phyloP scores from a whole-genome alignment of 2,888 invertebrate genomes.

The Tenthredo scrophulariae region DNA sequence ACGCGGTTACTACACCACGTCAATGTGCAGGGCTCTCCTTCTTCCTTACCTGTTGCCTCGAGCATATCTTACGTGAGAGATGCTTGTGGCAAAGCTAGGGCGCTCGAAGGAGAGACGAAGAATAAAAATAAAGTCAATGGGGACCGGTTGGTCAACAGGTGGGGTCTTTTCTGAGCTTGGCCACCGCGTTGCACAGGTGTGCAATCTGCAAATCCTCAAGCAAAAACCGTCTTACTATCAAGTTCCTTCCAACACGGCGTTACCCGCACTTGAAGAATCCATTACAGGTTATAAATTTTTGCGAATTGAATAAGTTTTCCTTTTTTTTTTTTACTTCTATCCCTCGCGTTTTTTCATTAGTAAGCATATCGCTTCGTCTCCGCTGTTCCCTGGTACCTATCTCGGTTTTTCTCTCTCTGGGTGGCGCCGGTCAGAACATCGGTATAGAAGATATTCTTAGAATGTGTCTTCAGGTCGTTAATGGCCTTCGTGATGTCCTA shows the following conservation, averaged over 20 bases:
- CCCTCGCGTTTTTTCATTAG: background rate
- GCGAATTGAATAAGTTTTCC: background rate
- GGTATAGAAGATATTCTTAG: slow-evolving; percentile 41
- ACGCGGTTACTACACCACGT: slow-evolving; percentile 20
- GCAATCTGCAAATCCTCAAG: slow-evolving; percentile 75
- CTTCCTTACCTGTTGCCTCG: slow-evolving; percentile 47
- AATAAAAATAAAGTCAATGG: slow-evolving; percentile 76
- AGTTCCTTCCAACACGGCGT: slow-evolving; percentile 6
- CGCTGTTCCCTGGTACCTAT: background rate
- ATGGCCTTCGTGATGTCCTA: slow-evolving; percentile 50
- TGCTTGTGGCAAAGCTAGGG: slow-evolving; percentile 34
- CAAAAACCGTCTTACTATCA: slow-evolving; percentile 65
- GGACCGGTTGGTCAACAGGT: slow-evolving; percentile 77
- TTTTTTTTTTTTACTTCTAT: background rate
- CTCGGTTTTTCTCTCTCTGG: slow-evolving; percentile 33
- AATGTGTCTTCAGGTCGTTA: slow-evolving; percentile 51
- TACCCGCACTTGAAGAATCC: slow-evolving; percentile 3
- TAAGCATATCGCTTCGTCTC: background rate
- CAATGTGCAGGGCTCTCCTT: slow-evolving; percentile 35
- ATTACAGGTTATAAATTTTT: background rate
- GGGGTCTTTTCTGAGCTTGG: slow-evolving; percentile 75
- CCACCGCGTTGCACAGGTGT: slow-evolving; percentile 70
- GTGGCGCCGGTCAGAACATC: slow-evolving; percentile 43
- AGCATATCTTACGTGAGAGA: slow-evolving; percentile 51
- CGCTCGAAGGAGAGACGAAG: slow-evolving; percentile 56